Conservation (phyloP, 2,113 vertebrate genomes). For the Gallinago undulata region DNA sequence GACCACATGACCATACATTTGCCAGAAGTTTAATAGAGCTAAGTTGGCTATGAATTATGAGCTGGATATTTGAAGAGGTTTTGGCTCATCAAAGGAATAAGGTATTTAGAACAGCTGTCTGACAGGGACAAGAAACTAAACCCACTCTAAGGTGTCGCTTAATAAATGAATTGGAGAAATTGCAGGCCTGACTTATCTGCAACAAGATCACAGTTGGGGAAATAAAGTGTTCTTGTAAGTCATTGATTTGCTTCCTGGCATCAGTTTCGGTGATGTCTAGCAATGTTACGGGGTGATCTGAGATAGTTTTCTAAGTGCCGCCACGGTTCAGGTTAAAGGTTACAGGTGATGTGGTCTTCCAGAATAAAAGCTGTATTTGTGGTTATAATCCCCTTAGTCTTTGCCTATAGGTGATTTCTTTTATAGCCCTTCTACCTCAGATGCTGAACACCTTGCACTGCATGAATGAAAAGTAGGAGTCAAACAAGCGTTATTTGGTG, state of each 20-base stretch:
- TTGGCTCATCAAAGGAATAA: neutral
- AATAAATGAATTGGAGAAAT: conserved; percentile 2
- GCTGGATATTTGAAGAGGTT: neutral
- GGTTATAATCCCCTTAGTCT: neutral
- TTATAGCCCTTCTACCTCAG: neutral
- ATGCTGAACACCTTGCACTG: neutral
- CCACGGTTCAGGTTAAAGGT: neutral
- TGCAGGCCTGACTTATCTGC: neutral
- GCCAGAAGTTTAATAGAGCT: conserved; percentile 8
- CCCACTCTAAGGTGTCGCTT: neutral
- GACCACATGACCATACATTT: neutral
- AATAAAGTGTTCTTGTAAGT: neutral
- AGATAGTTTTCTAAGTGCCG: neutral
- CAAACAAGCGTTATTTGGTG: neutral
- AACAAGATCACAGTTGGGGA: neutral
- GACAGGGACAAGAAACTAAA: neutral
- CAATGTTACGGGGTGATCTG: neutral
- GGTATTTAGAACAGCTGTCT: conserved; percentile 8
- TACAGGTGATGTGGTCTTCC: neutral
- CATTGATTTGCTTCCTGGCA: conserved; percentile 12
- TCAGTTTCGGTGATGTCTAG: neutral
- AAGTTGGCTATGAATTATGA: neutral
- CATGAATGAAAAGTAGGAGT: accelerated
- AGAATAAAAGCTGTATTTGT: neutral
- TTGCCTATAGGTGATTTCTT: neutral